Conservation (phyloP, 2,888 invertebrate genomes). For the Melolontha melolontha region DNA sequence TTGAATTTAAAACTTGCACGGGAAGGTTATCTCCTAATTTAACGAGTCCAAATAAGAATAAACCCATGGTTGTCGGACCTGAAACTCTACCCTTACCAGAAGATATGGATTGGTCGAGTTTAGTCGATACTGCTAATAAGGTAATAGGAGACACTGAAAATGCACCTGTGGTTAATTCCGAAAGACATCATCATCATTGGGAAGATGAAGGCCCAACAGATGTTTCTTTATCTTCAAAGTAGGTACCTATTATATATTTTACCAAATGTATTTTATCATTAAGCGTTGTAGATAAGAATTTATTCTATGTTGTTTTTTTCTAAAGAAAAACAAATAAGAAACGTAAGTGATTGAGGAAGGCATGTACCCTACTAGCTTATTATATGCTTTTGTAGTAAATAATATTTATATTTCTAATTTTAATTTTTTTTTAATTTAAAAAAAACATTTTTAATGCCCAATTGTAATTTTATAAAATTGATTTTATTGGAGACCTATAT, state of each 20-base stretch:
- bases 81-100: conserved; percentile 74
- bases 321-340: no score
- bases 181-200: conserved; percentile 56
- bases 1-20: conserved; percentile 70
- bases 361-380: no score
- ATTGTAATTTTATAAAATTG: no score
- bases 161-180: conserved; percentile 24
- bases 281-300: no score
- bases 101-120: conserved; percentile 82
- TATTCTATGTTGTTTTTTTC: no score
- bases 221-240: conserved; percentile 62
- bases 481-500: no score
- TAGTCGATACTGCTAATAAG: conserved; percentile 78
- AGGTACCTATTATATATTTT: conserved; percentile 50
- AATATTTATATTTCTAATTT: no score
- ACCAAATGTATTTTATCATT: no score
- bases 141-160: conserved; percentile 48
- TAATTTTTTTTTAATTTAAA: no score
- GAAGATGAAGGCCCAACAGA: conserved; percentile 64
- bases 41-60: conserved; percentile 57
- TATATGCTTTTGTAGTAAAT: no score
- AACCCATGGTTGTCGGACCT: conserved; percentile 57
- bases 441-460: no score
- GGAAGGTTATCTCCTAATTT: conserved; percentile 66
- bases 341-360: no score